phyloP scores from a whole-genome alignment of 1,140 invertebrate genomes.

The Zaprionus vittiger region DNA sequence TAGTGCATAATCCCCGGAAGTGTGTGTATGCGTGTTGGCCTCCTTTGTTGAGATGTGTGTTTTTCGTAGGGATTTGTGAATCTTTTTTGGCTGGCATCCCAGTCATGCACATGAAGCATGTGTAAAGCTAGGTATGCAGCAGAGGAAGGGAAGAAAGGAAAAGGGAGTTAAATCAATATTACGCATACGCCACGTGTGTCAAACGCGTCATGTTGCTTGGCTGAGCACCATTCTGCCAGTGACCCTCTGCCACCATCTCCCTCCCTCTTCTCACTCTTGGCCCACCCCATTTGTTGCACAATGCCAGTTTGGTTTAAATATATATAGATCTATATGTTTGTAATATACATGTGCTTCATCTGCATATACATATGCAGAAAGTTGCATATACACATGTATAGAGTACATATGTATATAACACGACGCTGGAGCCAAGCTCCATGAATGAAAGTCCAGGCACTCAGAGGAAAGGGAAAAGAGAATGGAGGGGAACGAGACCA shows the following conservation, averaged over 20 bases:
- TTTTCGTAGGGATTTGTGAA: constrained; percentile 41
- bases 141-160: neutral
- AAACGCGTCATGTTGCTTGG: constrained; percentile 3
- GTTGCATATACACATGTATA: neutral
- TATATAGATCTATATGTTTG: neutral
- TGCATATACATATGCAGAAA: neutral
- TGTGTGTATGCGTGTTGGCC: neutral
- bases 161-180: constrained; percentile 46
- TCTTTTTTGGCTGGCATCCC: constrained; percentile 9
- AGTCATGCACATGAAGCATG: constrained; percentile 4
- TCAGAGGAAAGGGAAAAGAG: neutral
- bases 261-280: neutral
- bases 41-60: constrained; percentile 14
- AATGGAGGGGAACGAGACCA: constrained; percentile 1
- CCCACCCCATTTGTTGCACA: constrained; percentile 48
- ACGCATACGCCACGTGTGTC: constrained; percentile 51
- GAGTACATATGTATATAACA: constrained; percentile 15
- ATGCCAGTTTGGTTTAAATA: constrained; percentile 8
- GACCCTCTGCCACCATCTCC: neutral
- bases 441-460: constrained; percentile 41
- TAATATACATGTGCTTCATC: neutral
- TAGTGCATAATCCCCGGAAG: constrained; percentile 26
- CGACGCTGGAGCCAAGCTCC: constrained; percentile 41
- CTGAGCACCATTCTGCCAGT: constrained; percentile 17
- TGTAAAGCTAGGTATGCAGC: neutral